Base-by-base conservation (phyloP, 2,113 vertebrate species). In the Oreotrochilus melanogaster region DNA sequence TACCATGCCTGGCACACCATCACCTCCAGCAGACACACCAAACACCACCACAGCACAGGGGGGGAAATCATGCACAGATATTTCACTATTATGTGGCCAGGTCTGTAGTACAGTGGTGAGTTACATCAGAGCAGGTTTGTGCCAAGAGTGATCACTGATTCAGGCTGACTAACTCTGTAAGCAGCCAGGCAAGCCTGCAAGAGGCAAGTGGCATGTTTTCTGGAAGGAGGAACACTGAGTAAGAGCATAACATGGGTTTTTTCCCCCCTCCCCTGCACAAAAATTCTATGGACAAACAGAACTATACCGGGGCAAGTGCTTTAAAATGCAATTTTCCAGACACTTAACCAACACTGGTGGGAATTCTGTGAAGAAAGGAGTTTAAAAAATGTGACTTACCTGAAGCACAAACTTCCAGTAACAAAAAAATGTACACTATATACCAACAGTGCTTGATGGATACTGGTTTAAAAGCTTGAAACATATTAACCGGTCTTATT, bases 31-130 rank as follows among this genome's bases (percentile, higher is more conserved):
- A 2, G 94, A 95, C 95, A 95, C 96, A 97, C 96, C 84, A 86
- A 97, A 97, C 96, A 87, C 71, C 76, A 95, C 95, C 94, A 94
- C 88, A 96, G 98, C 97, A 91, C 96, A 93, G 95, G 8, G 45
- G 45, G 92, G 95, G 92, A 97, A 97, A 96, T 93, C 97, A 98
- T 98, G 98, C 98, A 98, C 95, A 95, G 95, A 61, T 96, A 96
- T 83, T 96, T 96, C 78, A 96, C 76, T 95, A 96, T 91, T 96
- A 97, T 37, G 78, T 95, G 95, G 97, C 79, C 87, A 81, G n/a
- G 88, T 92, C 96, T 98, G 98, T 96, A 97, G 94, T 96, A 98
- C 97, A 98, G 89, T 85, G 94, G 95, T 88, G 91, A 96, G 37
- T 88, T 86, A 98, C 2, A 4, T 91, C 19, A 95, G 82, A 93